A percentile compares a stretch with the other conserved stretches of the same genome.
phyloP scores from a whole-genome alignment of 2,797 vertebrate species.

The Anabas testudineus region DNA sequence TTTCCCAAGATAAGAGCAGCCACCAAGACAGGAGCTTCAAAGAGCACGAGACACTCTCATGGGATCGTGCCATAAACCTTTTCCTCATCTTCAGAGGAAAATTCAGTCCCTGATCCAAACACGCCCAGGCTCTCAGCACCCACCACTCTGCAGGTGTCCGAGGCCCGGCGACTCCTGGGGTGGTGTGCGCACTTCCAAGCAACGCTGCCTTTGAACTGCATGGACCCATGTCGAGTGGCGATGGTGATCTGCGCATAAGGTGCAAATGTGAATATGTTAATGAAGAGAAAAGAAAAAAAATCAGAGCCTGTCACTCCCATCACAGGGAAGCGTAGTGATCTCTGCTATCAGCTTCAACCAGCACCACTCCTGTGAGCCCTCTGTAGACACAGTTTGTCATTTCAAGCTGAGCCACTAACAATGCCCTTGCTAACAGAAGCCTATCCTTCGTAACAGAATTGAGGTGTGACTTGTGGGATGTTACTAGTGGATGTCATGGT shows the following conservation, averaged over 20 bases:
- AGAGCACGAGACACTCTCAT: constrained; percentile 87
- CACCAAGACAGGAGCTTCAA: constrained; percentile 95
- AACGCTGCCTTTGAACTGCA: constrained; percentile 74
- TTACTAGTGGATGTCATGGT: constrained; percentile 50
- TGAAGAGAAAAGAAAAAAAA: constrained; percentile 70
- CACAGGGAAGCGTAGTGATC: constrained; percentile 69
- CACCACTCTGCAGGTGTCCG: constrained; percentile 71
- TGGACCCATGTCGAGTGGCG: constrained; percentile 75
- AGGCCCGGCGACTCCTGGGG: constrained; percentile 73
- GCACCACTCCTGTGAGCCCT: constrained; percentile 64
- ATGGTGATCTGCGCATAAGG: constrained; percentile 81
- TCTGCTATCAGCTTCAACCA: constrained; percentile 78
- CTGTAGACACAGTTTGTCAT: constrained; percentile 64
- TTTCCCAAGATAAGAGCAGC: constrained; percentile 93
- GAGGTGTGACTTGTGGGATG: constrained; percentile 60
- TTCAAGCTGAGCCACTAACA: constrained; percentile 72
- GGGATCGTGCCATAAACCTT: constrained; percentile 87
- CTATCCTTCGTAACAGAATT: constrained; percentile 53
- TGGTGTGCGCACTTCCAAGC: constrained; percentile 77
- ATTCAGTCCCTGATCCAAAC: constrained; percentile 84
- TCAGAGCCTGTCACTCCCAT: constrained; percentile 69
- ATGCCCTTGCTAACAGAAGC: constrained; percentile 54
- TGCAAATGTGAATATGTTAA: constrained; percentile 83
- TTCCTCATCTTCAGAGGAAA: constrained; percentile 87
- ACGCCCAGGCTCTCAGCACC: constrained; percentile 79